Evolutionary conservation across 2,113 vertebrate genomes (phyloP).

Genomic region (Erythrolamprus reginae): DNA sequence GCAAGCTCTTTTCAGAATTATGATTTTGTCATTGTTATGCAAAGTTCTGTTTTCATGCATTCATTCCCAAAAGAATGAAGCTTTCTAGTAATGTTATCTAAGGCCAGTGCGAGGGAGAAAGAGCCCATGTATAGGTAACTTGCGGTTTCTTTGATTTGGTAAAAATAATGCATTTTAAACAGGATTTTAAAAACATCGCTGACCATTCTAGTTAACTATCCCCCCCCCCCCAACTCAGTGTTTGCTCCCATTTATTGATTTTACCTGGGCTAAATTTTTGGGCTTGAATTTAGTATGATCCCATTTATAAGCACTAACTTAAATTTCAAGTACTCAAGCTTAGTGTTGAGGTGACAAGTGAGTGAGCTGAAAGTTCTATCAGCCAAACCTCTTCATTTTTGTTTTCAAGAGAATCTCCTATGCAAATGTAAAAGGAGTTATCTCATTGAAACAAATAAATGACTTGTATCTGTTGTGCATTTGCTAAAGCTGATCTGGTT

Average conservation of each 20-base stretch:
- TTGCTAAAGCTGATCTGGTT: not conserved
- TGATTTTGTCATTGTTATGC: conserved; percentile 64
- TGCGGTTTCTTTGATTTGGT: conserved; percentile 48
- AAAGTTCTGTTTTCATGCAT: conserved; percentile 59
- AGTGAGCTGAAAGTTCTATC: not conserved
- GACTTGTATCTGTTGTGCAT: not conserved
- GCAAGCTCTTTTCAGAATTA: conserved; percentile 59
- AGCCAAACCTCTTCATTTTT: not conserved
- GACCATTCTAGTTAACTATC: not conserved
- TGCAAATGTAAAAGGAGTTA: not conserved
- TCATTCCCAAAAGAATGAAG: conserved; percentile 55
- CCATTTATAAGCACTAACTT: not conserved
- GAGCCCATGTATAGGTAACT: conserved; percentile 45
- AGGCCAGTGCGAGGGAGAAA: conserved; percentile 42
- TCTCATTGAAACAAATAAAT: not conserved
- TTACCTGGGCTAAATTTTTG: not conserved
- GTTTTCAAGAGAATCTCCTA: not conserved
- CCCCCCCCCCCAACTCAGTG: not conserved
- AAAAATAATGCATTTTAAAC: conserved; percentile 42
- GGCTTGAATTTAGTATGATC: not conserved
- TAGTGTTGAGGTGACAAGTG: not conserved
- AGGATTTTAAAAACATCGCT: not conserved
- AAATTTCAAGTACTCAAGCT: not conserved
- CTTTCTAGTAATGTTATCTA: conserved; percentile 53
- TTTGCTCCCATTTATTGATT: not conserved